phyloP scores from a whole-genome alignment of 2,797 vertebrate species.

The Carduelis carduelis region DNA sequence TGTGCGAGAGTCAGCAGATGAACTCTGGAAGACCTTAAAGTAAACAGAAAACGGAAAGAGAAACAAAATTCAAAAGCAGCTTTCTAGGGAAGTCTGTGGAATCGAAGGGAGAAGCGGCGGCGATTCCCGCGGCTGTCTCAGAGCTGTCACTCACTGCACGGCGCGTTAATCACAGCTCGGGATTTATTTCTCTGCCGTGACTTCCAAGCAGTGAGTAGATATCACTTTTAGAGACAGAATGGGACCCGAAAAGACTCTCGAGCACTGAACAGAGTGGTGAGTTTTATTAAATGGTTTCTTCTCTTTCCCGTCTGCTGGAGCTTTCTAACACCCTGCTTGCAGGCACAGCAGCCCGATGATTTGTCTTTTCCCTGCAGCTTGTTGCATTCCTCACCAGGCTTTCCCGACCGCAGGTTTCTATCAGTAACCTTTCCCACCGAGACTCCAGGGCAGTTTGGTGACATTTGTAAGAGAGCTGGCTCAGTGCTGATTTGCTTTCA shows the following conservation, averaged over 20 bases:
- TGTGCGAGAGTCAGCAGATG: constrained; percentile 14
- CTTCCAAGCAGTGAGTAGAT: constrained; percentile 16
- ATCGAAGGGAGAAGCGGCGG: background rate
- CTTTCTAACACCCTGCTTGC: constrained; percentile 37
- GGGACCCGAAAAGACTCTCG: constrained; percentile 39
- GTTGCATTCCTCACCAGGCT: constrained; percentile 60
- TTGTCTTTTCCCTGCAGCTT: constrained; percentile 42
- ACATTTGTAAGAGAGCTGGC: background rate
- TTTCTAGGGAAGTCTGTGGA: constrained; percentile 40
- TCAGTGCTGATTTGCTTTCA: background rate
- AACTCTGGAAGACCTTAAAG: constrained; percentile 45
- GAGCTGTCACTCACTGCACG: constrained; percentile 44
- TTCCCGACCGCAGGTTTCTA: background rate
- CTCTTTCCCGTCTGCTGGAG: constrained; percentile 47
- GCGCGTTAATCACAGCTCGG: constrained; percentile 30
- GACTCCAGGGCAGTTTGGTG: background rate
- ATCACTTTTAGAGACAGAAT: constrained; percentile 20
- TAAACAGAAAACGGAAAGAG: constrained; percentile 9
- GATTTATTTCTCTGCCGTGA: constrained; percentile 4
- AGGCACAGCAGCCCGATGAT: constrained; percentile 45
- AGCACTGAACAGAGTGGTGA: constrained; percentile 66
- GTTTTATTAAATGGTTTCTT: constrained; percentile 55
- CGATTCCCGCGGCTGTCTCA: background rate
- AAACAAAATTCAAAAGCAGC: constrained; percentile 1
- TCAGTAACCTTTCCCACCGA: constrained; percentile 3